phyloP scores from a whole-genome alignment of 2,113 vertebrate species.

The Cryptomyrus ogoouensis region DNA sequence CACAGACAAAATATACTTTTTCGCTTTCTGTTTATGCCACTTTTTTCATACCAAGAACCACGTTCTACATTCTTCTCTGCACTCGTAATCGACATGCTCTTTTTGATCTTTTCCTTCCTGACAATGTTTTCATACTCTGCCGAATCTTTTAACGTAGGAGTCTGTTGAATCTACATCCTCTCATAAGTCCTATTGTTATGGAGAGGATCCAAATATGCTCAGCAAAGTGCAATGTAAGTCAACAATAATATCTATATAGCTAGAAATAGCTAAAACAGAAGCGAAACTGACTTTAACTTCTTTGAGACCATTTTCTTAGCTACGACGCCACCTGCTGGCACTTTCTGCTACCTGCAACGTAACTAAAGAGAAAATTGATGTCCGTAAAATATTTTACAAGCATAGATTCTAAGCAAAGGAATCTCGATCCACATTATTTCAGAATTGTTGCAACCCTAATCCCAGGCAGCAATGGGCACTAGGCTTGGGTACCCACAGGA shows the following conservation, averaged over 20 bases:
- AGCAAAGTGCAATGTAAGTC: not conserved
- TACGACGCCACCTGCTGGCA: not conserved
- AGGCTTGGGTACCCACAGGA: no score
- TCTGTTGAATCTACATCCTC: not conserved
- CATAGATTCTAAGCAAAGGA: not conserved
- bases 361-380: not conserved
- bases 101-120: not conserved
- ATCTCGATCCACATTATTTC: no score
- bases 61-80: not conserved
- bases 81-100: not conserved
- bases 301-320: not conserved
- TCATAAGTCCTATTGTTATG: not conserved
- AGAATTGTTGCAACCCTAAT: no score
- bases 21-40: not conserved
- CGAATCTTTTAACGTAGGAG: not conserved
- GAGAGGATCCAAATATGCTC: not conserved
- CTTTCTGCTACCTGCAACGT: not conserved
- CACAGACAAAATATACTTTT: not conserved
- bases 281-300: not conserved
- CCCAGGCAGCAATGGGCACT: no score
- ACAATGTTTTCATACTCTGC: not conserved
- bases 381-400: not conserved
- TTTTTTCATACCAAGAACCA: not conserved
- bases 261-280: not conserved
- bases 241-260: not conserved